Evolutionary conservation across 1,140 invertebrate genomes (phyloP).

Genomic region (Araneus ventricosus): DNA sequence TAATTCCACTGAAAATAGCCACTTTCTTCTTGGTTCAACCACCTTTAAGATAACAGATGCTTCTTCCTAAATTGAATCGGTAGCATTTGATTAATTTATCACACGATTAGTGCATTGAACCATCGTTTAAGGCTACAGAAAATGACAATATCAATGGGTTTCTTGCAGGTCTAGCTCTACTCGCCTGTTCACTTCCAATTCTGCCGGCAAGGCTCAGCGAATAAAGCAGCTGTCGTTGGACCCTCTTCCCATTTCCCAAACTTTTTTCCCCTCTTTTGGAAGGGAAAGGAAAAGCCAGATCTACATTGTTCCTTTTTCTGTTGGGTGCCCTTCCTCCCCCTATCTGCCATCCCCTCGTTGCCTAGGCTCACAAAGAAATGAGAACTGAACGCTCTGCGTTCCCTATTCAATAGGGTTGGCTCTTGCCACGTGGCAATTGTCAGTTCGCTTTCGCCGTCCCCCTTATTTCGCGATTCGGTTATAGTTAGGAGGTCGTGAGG

Average conservation of each 20-base stretch:
- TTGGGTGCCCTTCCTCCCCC: slow-evolving; percentile 37
- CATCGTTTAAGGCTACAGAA: too few species aligned
- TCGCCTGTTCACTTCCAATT: slow-evolving; percentile 15
- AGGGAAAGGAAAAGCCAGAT: slow-evolving; percentile 15
- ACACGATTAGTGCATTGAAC: too few species aligned
- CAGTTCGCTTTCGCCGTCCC: slow-evolving; percentile 46
- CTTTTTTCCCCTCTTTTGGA: neutral
- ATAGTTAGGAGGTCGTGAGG: neutral
- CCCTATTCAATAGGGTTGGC: slow-evolving; percentile 61
- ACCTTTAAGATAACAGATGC: too few species aligned
- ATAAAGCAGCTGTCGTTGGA: slow-evolving; percentile 46
- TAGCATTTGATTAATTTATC: too few species aligned
- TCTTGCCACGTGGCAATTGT: slow-evolving; percentile 71
- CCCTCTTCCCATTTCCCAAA: slow-evolving; percentile 35
- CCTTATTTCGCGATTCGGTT: slow-evolving; percentile 40
- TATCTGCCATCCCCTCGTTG: neutral
- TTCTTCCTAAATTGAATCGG: too few species aligned
- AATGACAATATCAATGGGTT: neutral
- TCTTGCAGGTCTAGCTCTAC: neutral
- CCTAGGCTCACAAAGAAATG: slow-evolving; percentile 21
- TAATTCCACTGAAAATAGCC: too few species aligned
- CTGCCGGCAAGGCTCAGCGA: neutral
- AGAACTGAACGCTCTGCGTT: slow-evolving; percentile 59
- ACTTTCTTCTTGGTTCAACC: too few species aligned
- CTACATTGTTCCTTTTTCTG: slow-evolving; percentile 64